These are phyloP conservation scores for Sminthurinus aureus DNA, from an alignment of 2,888 invertebrate genomes.

Conservation along the genomic window DNA sequence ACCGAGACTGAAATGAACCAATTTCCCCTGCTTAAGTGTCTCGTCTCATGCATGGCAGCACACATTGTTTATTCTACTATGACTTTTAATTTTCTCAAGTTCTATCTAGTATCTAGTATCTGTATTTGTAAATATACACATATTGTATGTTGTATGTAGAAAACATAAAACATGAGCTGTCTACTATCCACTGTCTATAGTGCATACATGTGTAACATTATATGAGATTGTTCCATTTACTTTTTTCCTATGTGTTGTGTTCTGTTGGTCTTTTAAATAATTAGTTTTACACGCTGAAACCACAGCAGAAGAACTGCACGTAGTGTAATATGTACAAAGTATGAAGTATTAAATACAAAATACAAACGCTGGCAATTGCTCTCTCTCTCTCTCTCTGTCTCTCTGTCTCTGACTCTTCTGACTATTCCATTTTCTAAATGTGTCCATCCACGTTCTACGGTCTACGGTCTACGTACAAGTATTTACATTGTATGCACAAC, in stretches of 20 bases:
- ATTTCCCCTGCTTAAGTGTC: constrained; percentile 35
- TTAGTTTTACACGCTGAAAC: constrained; percentile 11
- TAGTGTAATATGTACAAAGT: not conserved
- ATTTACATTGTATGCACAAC: no score
- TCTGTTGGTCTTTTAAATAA: constrained; percentile 18
- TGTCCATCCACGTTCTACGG: no score
- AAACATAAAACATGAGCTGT: no score
- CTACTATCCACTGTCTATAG: no score
- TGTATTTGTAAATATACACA: not conserved
- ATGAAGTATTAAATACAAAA: no score
- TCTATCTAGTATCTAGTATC: no score
- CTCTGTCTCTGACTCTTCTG: not conserved
- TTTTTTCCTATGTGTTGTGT: constrained; percentile 9
- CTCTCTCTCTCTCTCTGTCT: not conserved
- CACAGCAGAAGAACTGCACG: not conserved
- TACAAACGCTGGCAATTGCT: no score
- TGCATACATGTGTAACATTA: no score
- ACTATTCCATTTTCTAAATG: no score
- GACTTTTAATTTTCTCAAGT: constrained; percentile 23
- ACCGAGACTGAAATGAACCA: constrained; percentile 39
- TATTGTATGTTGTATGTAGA: not conserved
- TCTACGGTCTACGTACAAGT: no score
- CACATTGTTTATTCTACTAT: constrained; percentile 28
- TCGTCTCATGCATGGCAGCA: constrained; percentile 29
- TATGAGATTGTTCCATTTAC: not conserved